A percentile compares a stretch with the other conserved stretches of the same genome.
Conservation (phyloP, 2,113 vertebrate species). For the Nothoprocta perdicaria region DNA sequence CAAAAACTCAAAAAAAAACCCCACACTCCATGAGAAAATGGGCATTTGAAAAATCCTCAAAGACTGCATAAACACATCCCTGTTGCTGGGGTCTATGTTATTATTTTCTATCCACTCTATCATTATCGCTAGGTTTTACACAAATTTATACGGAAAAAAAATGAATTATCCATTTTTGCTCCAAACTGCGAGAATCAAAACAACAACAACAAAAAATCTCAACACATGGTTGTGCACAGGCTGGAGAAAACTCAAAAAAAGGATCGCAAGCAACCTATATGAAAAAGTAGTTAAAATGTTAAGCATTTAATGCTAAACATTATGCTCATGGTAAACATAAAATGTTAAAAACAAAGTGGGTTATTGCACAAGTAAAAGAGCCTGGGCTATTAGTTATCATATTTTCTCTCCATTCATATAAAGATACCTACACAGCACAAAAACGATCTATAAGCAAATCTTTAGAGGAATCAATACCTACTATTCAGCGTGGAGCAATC, state of each 20-base stretch:
- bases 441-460: slow-evolving; percentile 56
- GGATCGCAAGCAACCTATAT: neutral
- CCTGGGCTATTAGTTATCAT: neutral
- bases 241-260: neutral
- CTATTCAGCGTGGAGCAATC: slow-evolving; percentile 19
- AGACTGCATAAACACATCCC: neutral
- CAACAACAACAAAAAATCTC: neutral
- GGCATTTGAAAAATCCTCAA: neutral
- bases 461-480: slow-evolving; percentile 46
- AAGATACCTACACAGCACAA: slow-evolving; percentile 16
- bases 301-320: neutral
- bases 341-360: neutral
- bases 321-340: neutral
- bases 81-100: neutral
- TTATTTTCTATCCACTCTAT: neutral
- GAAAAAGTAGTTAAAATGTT: neutral
- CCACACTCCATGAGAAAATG: neutral
- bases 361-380: neutral
- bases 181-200: neutral
- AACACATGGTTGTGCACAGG: neutral
- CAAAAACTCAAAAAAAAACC: neutral
- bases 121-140: neutral
- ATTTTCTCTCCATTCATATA: neutral
- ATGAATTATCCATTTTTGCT: neutral
- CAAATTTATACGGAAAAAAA: neutral